Base-by-base conservation (phyloP, 2,113 vertebrate genomes). In the Atherinomorus stipes region DNA sequence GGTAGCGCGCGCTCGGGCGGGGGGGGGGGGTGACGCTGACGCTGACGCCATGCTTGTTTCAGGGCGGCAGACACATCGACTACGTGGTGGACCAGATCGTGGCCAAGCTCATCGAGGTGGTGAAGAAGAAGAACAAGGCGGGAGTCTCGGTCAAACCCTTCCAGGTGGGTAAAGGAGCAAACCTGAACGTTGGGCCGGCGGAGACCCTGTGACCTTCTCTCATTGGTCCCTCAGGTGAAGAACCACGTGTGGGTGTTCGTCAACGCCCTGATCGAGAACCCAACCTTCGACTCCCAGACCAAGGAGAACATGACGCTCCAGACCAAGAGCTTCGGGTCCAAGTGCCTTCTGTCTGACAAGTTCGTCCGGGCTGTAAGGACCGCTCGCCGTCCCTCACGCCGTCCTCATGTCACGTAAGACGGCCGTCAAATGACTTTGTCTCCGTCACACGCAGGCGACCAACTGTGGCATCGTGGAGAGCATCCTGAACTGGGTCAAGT, bases 271-370 rank as follows among this genome's bases (percentile, higher is more conserved):
- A 99, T 99, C 51, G 98, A 99, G 93, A 99, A 99, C 84, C 98
- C 98, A 75, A 94, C 93, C 12, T 99, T 99, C 47, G 98, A 99
- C 93, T 99, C 98, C 76, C 98, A 99, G 88, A 99, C 98, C 67
- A 99, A 99, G 90, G 98, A 99, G 91, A 99, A 99, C 83, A 99
- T 99, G 98, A 99, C 98, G 1, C 93, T 99, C 40, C 98, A 99
- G 78, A 95, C 95, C 81, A 99, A 99, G 91, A 98, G 93, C 92
- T 99, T 99, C 84, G 98, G 98, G 50, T 99, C 98, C 56, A 99
- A 98, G 89, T 99, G 98, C 70, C 92, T 91, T 49, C 91, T 99
- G 15, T 97, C 97, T 34, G 98, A 99, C 66, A 99, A 98, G 80
- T 99, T 99, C 87, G 89, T 99, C 86, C 94, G 95, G 91, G 96